Evolutionary conservation across 2,888 invertebrate genomes (phyloP).

Genomic region (Agrotis puta): DNA sequence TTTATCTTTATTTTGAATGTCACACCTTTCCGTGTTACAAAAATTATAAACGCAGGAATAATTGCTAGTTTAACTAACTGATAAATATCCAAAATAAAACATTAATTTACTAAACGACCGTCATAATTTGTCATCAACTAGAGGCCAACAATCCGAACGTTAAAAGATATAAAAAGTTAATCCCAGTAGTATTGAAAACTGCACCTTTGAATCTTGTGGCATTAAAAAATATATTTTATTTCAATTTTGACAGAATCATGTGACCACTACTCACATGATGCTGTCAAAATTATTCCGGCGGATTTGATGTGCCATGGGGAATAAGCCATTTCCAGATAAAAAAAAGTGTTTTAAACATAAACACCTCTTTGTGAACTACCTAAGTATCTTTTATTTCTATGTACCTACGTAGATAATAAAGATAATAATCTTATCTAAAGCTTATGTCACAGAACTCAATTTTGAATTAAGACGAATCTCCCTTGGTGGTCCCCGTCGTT

Average conservation of each 20-base stretch:
- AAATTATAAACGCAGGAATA: background rate
- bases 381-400: background rate
- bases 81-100: conserved; percentile 12
- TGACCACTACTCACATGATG: too few relatives aligned
- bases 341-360: background rate
- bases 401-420: conserved; percentile 23
- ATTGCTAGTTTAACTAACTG: conserved; percentile 4
- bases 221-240: conserved; percentile 47
- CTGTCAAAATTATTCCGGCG: conserved; percentile 11
- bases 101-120: conserved; percentile 37
- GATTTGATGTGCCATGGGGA: background rate
- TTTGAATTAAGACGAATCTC: conserved; percentile 70
- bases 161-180: conserved; percentile 49
- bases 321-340: background rate
- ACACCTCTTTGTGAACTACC: background rate
- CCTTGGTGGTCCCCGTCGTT: conserved; percentile 83
- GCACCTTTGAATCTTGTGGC: conserved; percentile 40
- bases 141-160: conserved; percentile 12
- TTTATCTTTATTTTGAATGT: too few relatives aligned
- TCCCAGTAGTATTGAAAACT: conserved; percentile 51
- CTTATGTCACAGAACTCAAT: conserved; percentile 63
- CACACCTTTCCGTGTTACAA: too few relatives aligned
- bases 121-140: conserved; percentile 55
- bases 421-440: conserved; percentile 51
- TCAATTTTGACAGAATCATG: too few relatives aligned